phyloP scores from a whole-genome alignment of 92 coral and sea anemone species.

The Siderastrea radians region DNA sequence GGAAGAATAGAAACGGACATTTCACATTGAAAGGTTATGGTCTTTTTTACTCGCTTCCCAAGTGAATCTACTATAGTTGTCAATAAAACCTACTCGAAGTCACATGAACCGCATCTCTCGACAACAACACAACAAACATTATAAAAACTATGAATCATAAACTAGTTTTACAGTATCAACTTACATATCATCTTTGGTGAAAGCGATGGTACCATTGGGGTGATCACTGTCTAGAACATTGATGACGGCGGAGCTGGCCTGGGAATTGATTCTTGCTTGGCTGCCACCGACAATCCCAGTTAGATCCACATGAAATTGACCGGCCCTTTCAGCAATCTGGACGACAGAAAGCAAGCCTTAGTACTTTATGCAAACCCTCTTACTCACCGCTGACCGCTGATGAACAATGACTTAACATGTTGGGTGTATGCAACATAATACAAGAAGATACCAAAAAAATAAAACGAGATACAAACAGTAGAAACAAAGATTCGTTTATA shows the following conservation, averaged over 20 bases:
- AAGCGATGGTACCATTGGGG: conserved; percentile 88
- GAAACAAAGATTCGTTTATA: too few species aligned
- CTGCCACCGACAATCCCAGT: conserved; percentile 70
- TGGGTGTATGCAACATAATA: too few species aligned
- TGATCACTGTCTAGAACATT: conserved; percentile 85
- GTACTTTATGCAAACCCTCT: too few species aligned
- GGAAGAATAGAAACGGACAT: too few species aligned
- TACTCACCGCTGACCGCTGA: too few species aligned
- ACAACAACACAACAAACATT: not conserved
- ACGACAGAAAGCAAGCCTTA: not conserved
- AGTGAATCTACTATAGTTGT: not conserved
- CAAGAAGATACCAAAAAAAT: too few species aligned
- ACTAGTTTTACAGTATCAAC: conserved; percentile 18
- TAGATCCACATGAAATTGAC: conserved; percentile 82
- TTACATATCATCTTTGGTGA: conserved; percentile 77
- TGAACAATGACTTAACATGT: too few species aligned
- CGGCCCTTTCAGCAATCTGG: conserved; percentile 85
- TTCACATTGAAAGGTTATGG: too few species aligned
- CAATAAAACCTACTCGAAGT: too few species aligned
- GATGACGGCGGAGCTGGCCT: conserved; percentile 71
- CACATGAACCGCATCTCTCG: not conserved
- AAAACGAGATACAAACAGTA: too few species aligned
- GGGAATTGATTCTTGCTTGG: conserved; percentile 73
- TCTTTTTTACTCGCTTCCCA: not conserved
- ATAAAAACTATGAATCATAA: too few species aligned